These are phyloP conservation scores for Andrena hattorfiana DNA, from an alignment of 2,888 invertebrate genomes.

Conservation along the genomic window DNA sequence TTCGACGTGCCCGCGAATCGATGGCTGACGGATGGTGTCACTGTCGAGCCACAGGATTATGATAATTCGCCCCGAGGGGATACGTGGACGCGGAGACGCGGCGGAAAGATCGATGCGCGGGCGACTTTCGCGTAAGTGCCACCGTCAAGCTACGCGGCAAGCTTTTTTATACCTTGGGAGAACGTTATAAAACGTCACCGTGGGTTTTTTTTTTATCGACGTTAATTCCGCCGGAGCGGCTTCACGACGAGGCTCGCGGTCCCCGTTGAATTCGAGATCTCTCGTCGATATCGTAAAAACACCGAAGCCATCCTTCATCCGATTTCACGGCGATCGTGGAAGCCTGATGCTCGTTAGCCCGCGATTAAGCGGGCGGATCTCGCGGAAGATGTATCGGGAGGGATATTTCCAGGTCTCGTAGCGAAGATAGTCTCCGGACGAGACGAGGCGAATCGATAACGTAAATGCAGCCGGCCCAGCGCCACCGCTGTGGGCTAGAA, in stretches of 20 bases:
- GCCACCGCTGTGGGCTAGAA: slow-evolving; percentile 48
- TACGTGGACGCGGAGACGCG: background rate
- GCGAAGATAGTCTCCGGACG: background rate
- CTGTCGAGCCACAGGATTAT: slow-evolving; percentile 22
- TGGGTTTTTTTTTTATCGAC: slow-evolving; percentile 69
- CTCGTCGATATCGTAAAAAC: slow-evolving; percentile 12
- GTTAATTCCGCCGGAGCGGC: slow-evolving; percentile 65
- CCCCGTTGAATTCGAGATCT: slow-evolving; percentile 26
- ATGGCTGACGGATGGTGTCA: background rate
- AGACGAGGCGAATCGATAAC: slow-evolving; percentile 47
- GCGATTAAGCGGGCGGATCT: slow-evolving; percentile 41
- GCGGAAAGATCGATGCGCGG: background rate
- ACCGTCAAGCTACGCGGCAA: background rate
- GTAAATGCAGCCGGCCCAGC: slow-evolving; percentile 31
- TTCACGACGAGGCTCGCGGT: slow-evolving; percentile 59
- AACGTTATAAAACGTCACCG: slow-evolving; percentile 30
- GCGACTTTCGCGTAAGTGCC: slow-evolving; percentile 1
- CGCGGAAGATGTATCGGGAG: slow-evolving; percentile 13
- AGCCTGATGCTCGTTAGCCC: slow-evolving; percentile 42
- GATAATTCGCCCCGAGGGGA: slow-evolving; percentile 21
- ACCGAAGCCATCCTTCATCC: slow-evolving; percentile 6
- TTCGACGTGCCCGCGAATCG: slow-evolving; percentile 4
- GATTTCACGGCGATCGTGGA: slow-evolving; percentile 33
- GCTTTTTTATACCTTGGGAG: slow-evolving; percentile 1
- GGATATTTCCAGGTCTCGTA: slow-evolving; percentile 30